Base-by-base conservation (phyloP, 1,140 invertebrate genomes). In the Holotrichia oblita region DNA sequence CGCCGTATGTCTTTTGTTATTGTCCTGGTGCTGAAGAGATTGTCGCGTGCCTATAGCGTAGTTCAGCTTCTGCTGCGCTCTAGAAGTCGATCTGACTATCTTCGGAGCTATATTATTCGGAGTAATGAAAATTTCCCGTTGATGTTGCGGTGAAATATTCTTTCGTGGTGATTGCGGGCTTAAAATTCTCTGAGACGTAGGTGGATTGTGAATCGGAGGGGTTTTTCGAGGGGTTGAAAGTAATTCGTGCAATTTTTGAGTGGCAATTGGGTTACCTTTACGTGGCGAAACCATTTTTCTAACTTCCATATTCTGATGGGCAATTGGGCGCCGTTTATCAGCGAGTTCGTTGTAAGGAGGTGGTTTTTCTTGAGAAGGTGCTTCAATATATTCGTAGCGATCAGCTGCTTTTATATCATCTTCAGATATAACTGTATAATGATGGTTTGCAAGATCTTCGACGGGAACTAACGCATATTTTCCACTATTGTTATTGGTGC, bases 211-310 rank as follows among this genome's bases (percentile, higher is more conserved):
- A 40, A 83, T 84, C 40, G 85, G 83, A 61, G 87, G 86, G 8
- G 87, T 84, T 81, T 92, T 93, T 59, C 90, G 89, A 0, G 93
- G 93, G 8, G 93, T 94, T 12, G 92, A 90, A 3, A 94, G 84
- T 10, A 94, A 86, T 80, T 94, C 93, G 83, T 94, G 93, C 0
- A 94, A 85, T 82, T 93, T 94, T 83, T 93, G 92, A 0, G 93
- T 94, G 0, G 93, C 93, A 40, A 89, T 88, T 7, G 92, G 85
- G 84, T 91, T 91, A 9, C 77, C 81, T 20, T 75, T 77, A 61
- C 73, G 79, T 83, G 85, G 74, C 61, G 78, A 40, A 10, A 83
- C 79, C 12, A 86, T 84, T 8, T 83, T 42, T 84, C 6, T 75
- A 24, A 76, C 20, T n/a, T 76, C 64, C 42, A 77, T 79, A 14